phyloP scores from a whole-genome alignment of 1,140 invertebrate genomes.

The Pomacea maculata region DNA sequence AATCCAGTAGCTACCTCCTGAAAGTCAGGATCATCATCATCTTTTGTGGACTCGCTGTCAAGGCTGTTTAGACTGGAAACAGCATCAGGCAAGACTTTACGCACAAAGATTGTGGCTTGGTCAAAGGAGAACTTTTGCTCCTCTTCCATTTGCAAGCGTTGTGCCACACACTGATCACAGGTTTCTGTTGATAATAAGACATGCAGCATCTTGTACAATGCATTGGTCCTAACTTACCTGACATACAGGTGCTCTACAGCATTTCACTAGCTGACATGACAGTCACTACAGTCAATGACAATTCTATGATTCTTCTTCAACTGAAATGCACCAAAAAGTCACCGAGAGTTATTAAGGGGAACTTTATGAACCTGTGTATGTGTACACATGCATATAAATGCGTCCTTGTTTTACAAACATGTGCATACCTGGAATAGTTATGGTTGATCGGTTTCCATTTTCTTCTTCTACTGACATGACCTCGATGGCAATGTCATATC shows the following conservation, averaged over 20 bases:
- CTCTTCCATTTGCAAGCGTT: constrained; percentile 52
- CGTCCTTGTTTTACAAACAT: neutral
- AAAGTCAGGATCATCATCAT: constrained; percentile 50
- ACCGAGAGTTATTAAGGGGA: too few species aligned
- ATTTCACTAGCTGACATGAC: too few species aligned
- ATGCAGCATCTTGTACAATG: too few species aligned
- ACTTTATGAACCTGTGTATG: too few species aligned
- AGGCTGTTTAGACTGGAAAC: constrained; percentile 23
- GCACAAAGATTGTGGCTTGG: constrained; percentile 59
- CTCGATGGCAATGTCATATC: constrained; percentile 45
- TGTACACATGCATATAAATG: too few species aligned
- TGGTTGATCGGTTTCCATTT: constrained; percentile 23
- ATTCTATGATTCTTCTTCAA: too few species aligned
- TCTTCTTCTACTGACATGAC: constrained; percentile 31
- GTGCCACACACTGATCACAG: constrained; percentile 58
- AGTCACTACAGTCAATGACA: too few species aligned
- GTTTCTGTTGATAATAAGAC: constrained; percentile 34
- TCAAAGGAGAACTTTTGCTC: constrained; percentile 55
- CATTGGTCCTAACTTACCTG: too few species aligned
- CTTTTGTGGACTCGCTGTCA: constrained; percentile 15
- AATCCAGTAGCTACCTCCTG: constrained; percentile 1
- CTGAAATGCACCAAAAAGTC: too few species aligned
- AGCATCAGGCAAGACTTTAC: constrained; percentile 51
- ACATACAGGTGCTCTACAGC: too few species aligned
- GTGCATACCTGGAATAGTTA: constrained; percentile 34